phyloP scores from a whole-genome alignment of 2,888 invertebrate species.

The Apodemia hepburni region DNA sequence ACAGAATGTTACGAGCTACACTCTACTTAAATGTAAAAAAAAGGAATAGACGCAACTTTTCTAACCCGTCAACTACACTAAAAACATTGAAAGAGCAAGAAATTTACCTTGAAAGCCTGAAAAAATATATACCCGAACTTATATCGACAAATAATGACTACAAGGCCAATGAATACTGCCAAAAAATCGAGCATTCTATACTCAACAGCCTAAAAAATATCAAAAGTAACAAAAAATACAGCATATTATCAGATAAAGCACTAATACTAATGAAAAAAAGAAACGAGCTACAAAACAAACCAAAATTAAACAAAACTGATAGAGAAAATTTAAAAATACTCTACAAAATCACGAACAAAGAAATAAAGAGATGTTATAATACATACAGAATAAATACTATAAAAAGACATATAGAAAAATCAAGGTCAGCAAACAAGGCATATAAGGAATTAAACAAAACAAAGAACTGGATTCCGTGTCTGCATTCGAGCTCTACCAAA shows the following conservation, averaged over 20 bases:
- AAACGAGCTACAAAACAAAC: constrained; percentile 28
- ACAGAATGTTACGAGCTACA: neutral
- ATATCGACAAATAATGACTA: neutral
- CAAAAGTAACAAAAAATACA: constrained; percentile 21
- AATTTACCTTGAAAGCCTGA: constrained; percentile 16
- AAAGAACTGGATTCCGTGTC: constrained; percentile 26
- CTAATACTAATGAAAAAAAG: constrained; percentile 30
- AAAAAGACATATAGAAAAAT: constrained; percentile 24
- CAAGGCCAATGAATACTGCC: constrained; percentile 23
- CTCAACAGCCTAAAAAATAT: constrained; percentile 22
- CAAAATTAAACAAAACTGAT: constrained; percentile 23
- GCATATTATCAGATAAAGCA: constrained; percentile 25
- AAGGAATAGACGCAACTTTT: neutral
- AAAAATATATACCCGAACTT: constrained; percentile 25
- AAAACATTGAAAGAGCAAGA: constrained; percentile 1
- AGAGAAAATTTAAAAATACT: constrained; percentile 28
- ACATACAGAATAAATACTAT: constrained; percentile 25
- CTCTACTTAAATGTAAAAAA: neutral
- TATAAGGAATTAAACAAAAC: constrained; percentile 23
- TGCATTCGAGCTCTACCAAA: constrained; percentile 20
- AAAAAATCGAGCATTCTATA: constrained; percentile 24
- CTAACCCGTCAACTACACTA: neutral
- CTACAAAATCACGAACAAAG: constrained; percentile 30
- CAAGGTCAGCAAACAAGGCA: constrained; percentile 27
- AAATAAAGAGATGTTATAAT: constrained; percentile 27